Percentiles rank a stretch among this genome's conserved stretches.
These are phyloP conservation scores for Kuschelorhynchus macadamiae DNA, from an alignment of 2,888 invertebrate genomes.

Conservation along the genomic window DNA sequence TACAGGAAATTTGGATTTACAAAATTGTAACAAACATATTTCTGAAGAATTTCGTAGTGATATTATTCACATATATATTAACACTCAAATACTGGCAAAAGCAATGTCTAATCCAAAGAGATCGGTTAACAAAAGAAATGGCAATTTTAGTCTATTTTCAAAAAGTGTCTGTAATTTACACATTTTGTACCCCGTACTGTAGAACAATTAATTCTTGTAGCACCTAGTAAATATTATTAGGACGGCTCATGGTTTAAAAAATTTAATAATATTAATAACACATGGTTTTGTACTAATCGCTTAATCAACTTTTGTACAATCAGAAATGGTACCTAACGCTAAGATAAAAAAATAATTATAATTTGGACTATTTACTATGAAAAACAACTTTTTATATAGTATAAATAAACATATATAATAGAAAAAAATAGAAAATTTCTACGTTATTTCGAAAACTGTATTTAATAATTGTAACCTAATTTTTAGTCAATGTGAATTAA, in stretches of 20 bases:
- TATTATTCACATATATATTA: no score
- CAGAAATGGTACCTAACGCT: background rate
- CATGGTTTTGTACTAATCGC: background rate
- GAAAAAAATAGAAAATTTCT: background rate
- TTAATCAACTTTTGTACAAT: background rate
- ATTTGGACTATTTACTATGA: background rate
- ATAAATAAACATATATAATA: background rate
- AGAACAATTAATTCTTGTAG: background rate
- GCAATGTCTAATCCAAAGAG: background rate
- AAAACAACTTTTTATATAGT: background rate
- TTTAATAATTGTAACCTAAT: background rate
- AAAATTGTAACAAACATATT: background rate
- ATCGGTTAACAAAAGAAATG: background rate
- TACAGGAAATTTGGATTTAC: conserved; percentile 8
- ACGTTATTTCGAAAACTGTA: background rate
- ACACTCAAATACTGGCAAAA: no score
- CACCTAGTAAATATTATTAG: background rate
- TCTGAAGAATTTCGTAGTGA: background rate
- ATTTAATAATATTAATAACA: background rate
- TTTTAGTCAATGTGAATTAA: background rate
- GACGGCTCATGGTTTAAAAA: background rate
- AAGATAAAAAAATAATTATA: background rate
- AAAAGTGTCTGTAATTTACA: background rate
- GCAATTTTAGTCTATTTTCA: background rate
- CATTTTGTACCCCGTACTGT: background rate